Evolutionary conservation across 2,113 vertebrate species (phyloP).

Genomic region (Centropus bengalensis): DNA sequence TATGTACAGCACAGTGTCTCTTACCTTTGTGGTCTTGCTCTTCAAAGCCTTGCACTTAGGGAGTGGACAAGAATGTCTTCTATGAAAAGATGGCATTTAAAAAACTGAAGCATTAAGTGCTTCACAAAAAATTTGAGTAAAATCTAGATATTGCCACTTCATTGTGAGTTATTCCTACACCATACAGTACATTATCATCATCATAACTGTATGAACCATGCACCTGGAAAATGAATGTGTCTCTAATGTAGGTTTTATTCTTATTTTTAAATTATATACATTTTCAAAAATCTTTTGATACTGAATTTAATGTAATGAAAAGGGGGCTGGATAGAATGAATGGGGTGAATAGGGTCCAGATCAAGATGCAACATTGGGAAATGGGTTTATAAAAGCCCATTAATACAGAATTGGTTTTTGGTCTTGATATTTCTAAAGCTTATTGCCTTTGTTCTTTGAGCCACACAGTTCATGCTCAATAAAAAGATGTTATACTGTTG

Average conservation of each 20-base stretch:
- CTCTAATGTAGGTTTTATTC: neutral
- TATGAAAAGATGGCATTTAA: neutral
- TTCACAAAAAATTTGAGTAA: neutral
- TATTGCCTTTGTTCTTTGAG: constrained; percentile 44
- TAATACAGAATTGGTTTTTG: neutral
- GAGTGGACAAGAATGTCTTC: neutral
- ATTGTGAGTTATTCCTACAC: neutral
- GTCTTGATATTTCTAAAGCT: constrained; percentile 51
- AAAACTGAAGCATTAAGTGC: neutral
- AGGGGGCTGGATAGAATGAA: too few relatives aligned
- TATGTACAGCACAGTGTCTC: neutral
- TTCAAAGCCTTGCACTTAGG: neutral
- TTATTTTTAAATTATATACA: neutral
- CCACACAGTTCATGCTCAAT: constrained; percentile 45
- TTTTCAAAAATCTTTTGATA: neutral
- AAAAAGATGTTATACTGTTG: constrained; percentile 63
- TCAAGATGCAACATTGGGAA: neutral
- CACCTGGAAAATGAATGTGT: neutral
- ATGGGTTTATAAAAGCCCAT: neutral
- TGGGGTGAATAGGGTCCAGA: neutral
- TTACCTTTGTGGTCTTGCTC: neutral
- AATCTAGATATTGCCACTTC: neutral
- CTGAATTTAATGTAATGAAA: neutral
- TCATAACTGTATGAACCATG: neutral
- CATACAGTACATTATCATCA: neutral